Conservation (phyloP, 2,888 invertebrate genomes). For the Julus scanicus region DNA sequence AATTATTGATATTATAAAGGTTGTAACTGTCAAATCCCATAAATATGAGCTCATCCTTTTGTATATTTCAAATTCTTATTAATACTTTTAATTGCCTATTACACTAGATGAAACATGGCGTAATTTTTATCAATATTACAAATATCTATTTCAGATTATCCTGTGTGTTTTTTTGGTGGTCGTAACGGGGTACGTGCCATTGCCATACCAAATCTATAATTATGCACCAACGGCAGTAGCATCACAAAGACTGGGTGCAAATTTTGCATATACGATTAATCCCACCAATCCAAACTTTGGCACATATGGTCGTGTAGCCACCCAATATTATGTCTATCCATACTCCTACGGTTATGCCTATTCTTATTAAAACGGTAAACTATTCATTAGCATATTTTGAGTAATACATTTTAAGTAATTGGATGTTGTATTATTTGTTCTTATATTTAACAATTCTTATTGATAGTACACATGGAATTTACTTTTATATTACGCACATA, state of each 20-base stretch:
- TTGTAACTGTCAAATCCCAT: too few species aligned
- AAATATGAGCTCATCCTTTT: too few species aligned
- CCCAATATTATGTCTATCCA: background rate
- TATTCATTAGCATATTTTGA: background rate
- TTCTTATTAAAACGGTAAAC: background rate
- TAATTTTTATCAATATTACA: too few species aligned
- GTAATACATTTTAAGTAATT: too few species aligned
- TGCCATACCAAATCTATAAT: background rate
- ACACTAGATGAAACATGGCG: too few species aligned
- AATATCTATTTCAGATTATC: background rate
- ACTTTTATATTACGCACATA: background rate
- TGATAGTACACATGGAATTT: background rate
- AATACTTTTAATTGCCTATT: too few species aligned
- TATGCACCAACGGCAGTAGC: background rate
- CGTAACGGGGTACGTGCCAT: constrained; percentile 7
- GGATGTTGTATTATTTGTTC: too few species aligned
- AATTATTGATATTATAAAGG: too few species aligned
- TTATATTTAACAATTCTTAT: too few species aligned
- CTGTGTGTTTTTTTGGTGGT: background rate
- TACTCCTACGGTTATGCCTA: background rate
- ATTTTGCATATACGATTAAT: background rate
- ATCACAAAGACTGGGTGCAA: constrained; percentile 17
- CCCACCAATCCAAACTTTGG: background rate
- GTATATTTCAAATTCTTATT: too few species aligned
- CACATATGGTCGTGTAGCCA: background rate